Percentiles rank a stretch among this genome's conserved stretches.
Evolutionary conservation across 2,113 vertebrate genomes (phyloP).

Genomic region (Callocephalon fimbriatum): DNA sequence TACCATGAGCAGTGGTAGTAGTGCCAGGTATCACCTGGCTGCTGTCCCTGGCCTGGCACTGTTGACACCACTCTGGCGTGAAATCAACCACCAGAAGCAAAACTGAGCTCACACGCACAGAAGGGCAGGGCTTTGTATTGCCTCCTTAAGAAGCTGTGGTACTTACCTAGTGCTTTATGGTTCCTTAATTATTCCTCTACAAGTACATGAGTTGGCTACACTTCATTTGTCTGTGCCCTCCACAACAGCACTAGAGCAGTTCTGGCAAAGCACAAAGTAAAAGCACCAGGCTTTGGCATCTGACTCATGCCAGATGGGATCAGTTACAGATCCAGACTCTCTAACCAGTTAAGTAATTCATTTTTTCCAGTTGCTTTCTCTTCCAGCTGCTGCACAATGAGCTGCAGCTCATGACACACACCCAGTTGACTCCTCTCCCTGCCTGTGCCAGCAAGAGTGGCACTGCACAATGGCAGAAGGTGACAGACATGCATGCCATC

Average conservation of each 20-base stretch:
- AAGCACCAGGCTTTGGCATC: background rate
- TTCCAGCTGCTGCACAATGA: background rate
- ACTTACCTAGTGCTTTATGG: background rate
- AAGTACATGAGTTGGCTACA: background rate
- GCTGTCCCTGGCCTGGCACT: background rate
- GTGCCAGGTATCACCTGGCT: background rate
- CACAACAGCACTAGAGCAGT: background rate
- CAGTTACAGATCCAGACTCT: background rate
- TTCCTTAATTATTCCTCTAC: background rate
- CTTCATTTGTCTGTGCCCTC: background rate
- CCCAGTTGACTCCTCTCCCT: background rate
- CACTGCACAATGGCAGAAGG: accelerated
- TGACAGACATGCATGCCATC: background rate
- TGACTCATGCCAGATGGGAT: background rate
- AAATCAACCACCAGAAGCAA: background rate
- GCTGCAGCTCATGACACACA: background rate
- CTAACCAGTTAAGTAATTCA: background rate
- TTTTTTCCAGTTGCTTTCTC: background rate
- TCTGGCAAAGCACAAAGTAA: background rate
- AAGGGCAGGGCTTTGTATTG: background rate
- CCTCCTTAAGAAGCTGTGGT: background rate
- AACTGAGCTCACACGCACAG: background rate
- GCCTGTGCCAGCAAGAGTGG: accelerated
- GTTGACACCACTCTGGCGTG: accelerated
- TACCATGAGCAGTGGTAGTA: background rate